These are phyloP conservation scores for Remorina albescens DNA, from an alignment of 2,797 vertebrate genomes.

Conservation along the genomic window DNA sequence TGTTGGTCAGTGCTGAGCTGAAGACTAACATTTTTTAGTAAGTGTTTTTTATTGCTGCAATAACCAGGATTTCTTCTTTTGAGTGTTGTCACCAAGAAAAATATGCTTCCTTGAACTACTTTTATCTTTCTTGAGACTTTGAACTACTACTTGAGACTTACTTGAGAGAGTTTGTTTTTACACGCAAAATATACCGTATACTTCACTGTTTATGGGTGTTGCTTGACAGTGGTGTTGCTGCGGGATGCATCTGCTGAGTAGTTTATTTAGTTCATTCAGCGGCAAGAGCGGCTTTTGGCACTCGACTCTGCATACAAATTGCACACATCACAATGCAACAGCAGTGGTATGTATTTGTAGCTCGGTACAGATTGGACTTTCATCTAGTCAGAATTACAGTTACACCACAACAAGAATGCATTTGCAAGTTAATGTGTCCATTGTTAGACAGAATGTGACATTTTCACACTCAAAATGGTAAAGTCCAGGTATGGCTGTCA, in stretches of 20 bases:
- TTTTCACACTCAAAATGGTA: conserved; percentile 6
- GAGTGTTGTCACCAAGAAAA: too few species aligned
- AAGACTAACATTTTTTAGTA: too few species aligned
- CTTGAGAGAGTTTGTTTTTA: conserved; percentile 1
- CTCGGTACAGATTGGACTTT: too few species aligned
- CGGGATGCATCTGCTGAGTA: background rate
- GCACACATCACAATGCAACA: background rate
- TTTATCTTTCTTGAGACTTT: background rate
- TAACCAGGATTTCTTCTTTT: too few species aligned
- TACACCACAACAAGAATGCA: background rate
- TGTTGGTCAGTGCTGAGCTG: too few species aligned
- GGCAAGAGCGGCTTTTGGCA: conserved; percentile 8
- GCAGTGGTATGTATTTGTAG: background rate
- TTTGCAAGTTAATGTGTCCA: background rate
- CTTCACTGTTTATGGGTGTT: conserved; percentile 11
- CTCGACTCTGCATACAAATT: background rate
- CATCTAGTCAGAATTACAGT: background rate
- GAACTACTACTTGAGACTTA: background rate
- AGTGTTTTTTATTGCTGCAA: too few species aligned
- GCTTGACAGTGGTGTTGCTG: background rate
- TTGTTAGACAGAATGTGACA: background rate
- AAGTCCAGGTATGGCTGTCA: background rate
- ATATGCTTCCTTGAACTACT: too few species aligned
- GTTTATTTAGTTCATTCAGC: conserved; percentile 17
- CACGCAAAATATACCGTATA: background rate